Conservation (phyloP, 2,888 invertebrate species). For the Lucinisca nassula region DNA sequence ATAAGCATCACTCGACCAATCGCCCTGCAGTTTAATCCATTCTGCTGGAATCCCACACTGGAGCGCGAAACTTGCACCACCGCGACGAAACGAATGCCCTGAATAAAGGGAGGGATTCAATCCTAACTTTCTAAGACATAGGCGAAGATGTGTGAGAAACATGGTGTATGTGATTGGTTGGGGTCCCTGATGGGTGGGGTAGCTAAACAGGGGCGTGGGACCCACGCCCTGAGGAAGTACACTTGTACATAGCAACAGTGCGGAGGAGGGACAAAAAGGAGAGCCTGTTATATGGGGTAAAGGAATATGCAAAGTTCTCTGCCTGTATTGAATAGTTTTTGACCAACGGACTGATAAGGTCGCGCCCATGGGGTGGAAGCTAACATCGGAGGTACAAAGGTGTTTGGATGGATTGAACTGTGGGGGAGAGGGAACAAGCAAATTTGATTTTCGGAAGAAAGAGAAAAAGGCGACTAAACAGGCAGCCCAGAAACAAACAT, state of each 20-base stretch:
- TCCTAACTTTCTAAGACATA: not conserved
- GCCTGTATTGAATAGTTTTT: not conserved
- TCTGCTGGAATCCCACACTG: constrained; percentile 39
- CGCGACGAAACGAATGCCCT: constrained; percentile 38
- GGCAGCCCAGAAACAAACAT: constrained; percentile 36
- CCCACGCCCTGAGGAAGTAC: not conserved
- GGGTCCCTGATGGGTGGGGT: not conserved
- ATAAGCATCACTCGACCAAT: not conserved
- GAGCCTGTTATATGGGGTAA: constrained; percentile 12
- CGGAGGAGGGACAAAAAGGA: constrained; percentile 2
- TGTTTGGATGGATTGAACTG: constrained; percentile 25
- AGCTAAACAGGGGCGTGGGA: not conserved
- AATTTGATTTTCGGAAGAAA: constrained; percentile 40
- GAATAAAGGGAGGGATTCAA: constrained; percentile 22
- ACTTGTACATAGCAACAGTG: constrained; percentile 2
- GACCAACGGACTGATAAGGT: not conserved
- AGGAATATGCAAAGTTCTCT: constrained; percentile 1
- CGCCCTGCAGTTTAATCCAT: not conserved
- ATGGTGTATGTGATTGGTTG: not conserved
- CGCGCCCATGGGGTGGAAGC: not conserved
- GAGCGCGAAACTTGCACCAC: constrained; percentile 35
- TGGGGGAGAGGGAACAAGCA: constrained; percentile 18
- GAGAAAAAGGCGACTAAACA: constrained; percentile 41
- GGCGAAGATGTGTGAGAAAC: not conserved
- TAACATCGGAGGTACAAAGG: not conserved